Evolutionary conservation across 2,113 vertebrate genomes (phyloP), one percentile per base, ranked within the genome.

Genomic region (Lamprologus callipterus): DNA sequence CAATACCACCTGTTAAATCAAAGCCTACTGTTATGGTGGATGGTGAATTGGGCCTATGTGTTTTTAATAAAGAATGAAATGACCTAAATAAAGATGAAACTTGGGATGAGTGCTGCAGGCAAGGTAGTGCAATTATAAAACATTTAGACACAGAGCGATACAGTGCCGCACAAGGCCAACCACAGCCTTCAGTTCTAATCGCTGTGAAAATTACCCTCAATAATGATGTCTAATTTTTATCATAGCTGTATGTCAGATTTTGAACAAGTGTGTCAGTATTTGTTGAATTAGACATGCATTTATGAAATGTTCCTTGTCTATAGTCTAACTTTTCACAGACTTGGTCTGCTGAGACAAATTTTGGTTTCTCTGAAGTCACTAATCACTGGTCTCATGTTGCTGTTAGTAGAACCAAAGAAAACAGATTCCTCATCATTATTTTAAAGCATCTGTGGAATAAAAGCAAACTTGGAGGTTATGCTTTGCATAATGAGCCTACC

Each of bases 321-420:
- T 47, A 47, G 23, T 2, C 14, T 11, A 51, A 19, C 45, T n/a
- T 19, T n/a, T 31, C 45, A 47, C 42, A 78, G 70, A 78, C 42
- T n/a, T 49, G 70, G 23, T 75, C 70, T 31, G 70, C 70, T 49
- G 14, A 47, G 26, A 49, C 23, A 75, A 47, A 28, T 75, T 28
- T 5, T 23, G 78, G 3, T 80, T 54, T 23, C 12, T 23, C 12
- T 16, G 31, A 80, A 23, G 0, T 73, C 21, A 4, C 31, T 11
- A 1, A 80, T 0, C 0, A n/a, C 19, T 0, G n/a, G 6, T 1
- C n/a, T 4, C n/a, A 17, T 37, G 13, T 54, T 55, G 33, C n/a
- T 80, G 13, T 37, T 55, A 37, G 42, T 12, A 3, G n/a, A 54
- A 11, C 13, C 13, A 55, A 80, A 55, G n/a, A 40, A 4, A 80